Percentiles rank a stretch among this genome's conserved stretches.
phyloP scores from a whole-genome alignment of 2,113 vertebrate genomes.

The Indri indri region DNA sequence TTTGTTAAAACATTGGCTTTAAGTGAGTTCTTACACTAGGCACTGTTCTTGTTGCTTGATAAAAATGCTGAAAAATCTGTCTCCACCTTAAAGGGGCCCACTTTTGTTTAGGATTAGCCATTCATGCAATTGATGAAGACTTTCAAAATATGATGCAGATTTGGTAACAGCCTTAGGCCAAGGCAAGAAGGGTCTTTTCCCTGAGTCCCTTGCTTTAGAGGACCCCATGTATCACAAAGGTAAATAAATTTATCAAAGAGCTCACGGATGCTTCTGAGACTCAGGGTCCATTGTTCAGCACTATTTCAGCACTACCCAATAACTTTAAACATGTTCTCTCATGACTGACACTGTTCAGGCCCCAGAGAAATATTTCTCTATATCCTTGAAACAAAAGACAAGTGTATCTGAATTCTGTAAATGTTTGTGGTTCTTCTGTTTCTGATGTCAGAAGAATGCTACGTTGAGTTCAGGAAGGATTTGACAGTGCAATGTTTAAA shows the following conservation, averaged over 20 bases:
- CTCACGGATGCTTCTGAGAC: not conserved
- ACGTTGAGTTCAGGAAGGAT: not conserved
- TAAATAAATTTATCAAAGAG: not conserved
- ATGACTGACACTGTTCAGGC: not conserved
- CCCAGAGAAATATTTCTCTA: not conserved
- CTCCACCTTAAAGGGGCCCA: not conserved
- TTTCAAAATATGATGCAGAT: not conserved
- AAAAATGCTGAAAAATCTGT: not conserved
- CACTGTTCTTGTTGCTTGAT: not conserved
- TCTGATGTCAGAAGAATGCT: not conserved
- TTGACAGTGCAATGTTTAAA: not conserved
- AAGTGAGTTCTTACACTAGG: not conserved
- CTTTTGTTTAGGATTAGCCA: not conserved
- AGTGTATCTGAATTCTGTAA: not conserved
- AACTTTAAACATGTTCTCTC: not conserved
- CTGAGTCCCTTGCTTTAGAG: not conserved
- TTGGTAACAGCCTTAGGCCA: not conserved
- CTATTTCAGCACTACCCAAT: accelerated
- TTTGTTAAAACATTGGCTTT: not conserved
- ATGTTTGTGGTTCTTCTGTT: not conserved
- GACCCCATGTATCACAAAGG: not conserved
- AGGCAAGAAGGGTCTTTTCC: not conserved
- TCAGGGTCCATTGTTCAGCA: not conserved
- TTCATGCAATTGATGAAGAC: no score
- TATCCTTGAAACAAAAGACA: not conserved